These are phyloP conservation scores for Carettochelys insculpta DNA, from an alignment of 2,113 vertebrate genomes.

Conservation along the genomic window DNA sequence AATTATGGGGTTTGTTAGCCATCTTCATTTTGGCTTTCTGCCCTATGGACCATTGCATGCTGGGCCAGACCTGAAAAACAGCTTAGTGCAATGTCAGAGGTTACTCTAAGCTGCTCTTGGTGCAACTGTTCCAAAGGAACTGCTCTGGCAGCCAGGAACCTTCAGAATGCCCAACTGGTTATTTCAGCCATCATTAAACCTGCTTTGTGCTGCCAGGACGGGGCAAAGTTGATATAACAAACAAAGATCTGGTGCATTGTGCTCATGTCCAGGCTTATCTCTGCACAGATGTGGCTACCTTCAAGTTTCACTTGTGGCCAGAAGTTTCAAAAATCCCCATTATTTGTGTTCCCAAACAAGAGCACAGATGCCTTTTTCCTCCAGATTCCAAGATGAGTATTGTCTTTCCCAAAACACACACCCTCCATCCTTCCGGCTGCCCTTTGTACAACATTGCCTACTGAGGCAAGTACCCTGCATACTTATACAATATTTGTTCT, in stretches of 20 bases:
- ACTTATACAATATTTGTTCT: no score
- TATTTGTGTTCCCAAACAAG: accelerated
- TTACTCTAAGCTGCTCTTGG: not conserved
- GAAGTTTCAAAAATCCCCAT: not conserved
- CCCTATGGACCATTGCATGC: not conserved
- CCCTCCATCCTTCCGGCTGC: not conserved
- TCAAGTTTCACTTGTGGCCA: not conserved
- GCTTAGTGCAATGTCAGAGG: not conserved
- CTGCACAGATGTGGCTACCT: not conserved
- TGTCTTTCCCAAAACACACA: not conserved
- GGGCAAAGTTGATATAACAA: not conserved
- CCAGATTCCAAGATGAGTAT: not conserved
- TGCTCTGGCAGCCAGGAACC: not conserved
- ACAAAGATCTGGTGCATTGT: not conserved
- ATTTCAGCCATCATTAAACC: not conserved
- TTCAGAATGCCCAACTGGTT: not conserved
- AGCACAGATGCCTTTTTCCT: not conserved
- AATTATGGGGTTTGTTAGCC: not conserved
- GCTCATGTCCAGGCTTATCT: not conserved
- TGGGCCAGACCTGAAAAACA: not conserved
- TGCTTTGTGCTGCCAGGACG: not conserved
- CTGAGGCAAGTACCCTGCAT: not conserved
- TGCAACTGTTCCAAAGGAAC: not conserved
- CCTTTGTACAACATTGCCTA: not conserved
- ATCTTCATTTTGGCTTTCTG: not conserved